Evolutionary conservation across 1,140 invertebrate species (phyloP).

Genomic region (Ceratoteleas bidentatus): DNA sequence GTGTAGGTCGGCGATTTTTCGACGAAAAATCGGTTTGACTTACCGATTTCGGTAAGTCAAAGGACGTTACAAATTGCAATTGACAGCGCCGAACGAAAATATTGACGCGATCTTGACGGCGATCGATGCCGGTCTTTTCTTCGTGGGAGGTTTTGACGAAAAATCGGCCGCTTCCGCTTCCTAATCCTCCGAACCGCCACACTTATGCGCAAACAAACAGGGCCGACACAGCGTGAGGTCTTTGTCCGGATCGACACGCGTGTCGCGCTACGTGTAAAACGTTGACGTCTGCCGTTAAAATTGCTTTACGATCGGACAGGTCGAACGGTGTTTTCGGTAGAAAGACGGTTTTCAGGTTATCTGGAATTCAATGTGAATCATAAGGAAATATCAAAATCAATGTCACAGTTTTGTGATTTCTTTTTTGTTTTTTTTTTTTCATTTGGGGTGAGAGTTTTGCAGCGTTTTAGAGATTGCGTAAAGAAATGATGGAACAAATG

Average conservation of each 20-base stretch:
- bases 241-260: conserved; percentile 42
- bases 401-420: no score
- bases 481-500: no score
- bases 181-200: conserved; percentile 52
- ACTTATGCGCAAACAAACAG: conserved; percentile 48
- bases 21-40: not conserved
- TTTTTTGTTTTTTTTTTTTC: no score
- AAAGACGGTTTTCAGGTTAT: no score
- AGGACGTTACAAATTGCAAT: conserved; percentile 29
- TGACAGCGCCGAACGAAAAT: conserved; percentile 36
- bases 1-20: not conserved
- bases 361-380: conserved; percentile 27
- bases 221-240: conserved; percentile 37
- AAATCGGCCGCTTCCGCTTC: conserved; percentile 57
- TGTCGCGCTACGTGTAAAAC: conserved; percentile 25
- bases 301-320: conserved; percentile 29
- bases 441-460: no score
- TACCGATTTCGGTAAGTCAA: no score
- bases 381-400: conserved; percentile 46
- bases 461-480: no score
- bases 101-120: conserved; percentile 37
- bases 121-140: conserved; percentile 38
- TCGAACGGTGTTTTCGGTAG: no score
- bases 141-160: conserved; percentile 49
- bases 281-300: conserved; percentile 44